Evolutionary conservation across 2,888 invertebrate species (phyloP).

Genomic region (Eustalomyia histrio): DNA sequence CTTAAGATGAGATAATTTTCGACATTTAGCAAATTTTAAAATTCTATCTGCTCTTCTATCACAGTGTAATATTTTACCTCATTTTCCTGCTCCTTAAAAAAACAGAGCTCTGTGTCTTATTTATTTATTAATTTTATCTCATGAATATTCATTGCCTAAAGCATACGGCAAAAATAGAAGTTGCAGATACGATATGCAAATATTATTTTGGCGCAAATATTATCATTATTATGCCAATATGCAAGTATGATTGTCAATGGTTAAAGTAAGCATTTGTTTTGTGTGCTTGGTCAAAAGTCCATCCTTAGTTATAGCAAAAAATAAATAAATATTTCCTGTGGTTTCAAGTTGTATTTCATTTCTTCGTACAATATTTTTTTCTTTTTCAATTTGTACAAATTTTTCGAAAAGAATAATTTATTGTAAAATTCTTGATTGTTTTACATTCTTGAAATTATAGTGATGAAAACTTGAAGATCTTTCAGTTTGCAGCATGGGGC

Average conservation of each 20-base stretch:
- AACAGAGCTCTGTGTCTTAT: background rate
- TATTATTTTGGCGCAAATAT: slow-evolving; percentile 1
- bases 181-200: slow-evolving; percentile 60
- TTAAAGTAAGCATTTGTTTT: slow-evolving; percentile 12
- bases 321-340: slow-evolving; percentile 12
- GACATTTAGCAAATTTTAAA: background rate
- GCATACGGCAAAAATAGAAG: slow-evolving; percentile 37
- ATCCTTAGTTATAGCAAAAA: background rate
- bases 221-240: background rate
- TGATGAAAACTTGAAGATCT: slow-evolving; percentile 46
- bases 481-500: slow-evolving; percentile 51
- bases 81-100: slow-evolving; percentile 6
- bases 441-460: slow-evolving; percentile 53
- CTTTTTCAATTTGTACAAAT: slow-evolving; percentile 9
- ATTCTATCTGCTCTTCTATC: background rate
- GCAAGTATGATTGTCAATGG: slow-evolving; percentile 1
- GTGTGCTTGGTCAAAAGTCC: background rate
- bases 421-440: slow-evolving; percentile 42
- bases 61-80: background rate
- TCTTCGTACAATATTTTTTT: background rate
- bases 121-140: background rate
- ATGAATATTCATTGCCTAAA: slow-evolving; percentile 34
- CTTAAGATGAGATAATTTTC: too few species aligned
- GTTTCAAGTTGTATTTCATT: background rate
- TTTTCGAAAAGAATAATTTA: slow-evolving; percentile 32